Base-by-base conservation (phyloP, 2,797 vertebrate species). In the Mormyrops boulengeri region DNA sequence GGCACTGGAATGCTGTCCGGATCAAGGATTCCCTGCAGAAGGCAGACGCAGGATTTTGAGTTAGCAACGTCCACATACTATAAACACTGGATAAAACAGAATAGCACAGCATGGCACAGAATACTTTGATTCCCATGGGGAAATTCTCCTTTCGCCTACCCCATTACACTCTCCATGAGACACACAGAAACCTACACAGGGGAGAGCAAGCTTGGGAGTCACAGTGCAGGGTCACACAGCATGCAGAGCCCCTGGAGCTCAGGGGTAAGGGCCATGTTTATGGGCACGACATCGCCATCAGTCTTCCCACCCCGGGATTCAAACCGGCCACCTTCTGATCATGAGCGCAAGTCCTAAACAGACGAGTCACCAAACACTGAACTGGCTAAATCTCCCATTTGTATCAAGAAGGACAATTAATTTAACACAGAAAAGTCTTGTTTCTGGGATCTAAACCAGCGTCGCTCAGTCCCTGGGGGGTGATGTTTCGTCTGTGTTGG, bases 1-100 rank as follows among this genome's bases (percentile, higher is more conserved):
- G 97, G 97, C 99, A 99, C 95, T 99, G 99, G 96, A 99, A 99
- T 91, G 99, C 97, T 93, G 98, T 99, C 95, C 99, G 95, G 94
- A 99, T 99, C 95, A 99, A 95, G 47, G 98, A 98, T 94, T 99
- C 99, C 80, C 99, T 97, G 92, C 94, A 92, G 88, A 87, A 82
- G 14, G 34, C 73, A 77, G 34, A 19, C 6, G 41, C 1, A 0
- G 73, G 73, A 44, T 41, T 17, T 38, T 41, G 34, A 1, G 17
- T 38, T 38, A 7, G 34, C 30, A 1, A 38, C 4, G 4, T 11
- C 4, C 66, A 73, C 66, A 38, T 38, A 38, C 66, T 69, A 5
- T 19, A 69, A 17, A 14, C 30, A 77, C 22, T 77, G 38, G 38
- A 77, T 7, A 41, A n/a, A 85, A 30, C 1, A 84, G 8, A n/a